Percentiles rank a stretch among this genome's conserved stretches.
Evolutionary conservation across 2,797 vertebrate species (phyloP).

Genomic region (Chromobotia macracanthus): DNA sequence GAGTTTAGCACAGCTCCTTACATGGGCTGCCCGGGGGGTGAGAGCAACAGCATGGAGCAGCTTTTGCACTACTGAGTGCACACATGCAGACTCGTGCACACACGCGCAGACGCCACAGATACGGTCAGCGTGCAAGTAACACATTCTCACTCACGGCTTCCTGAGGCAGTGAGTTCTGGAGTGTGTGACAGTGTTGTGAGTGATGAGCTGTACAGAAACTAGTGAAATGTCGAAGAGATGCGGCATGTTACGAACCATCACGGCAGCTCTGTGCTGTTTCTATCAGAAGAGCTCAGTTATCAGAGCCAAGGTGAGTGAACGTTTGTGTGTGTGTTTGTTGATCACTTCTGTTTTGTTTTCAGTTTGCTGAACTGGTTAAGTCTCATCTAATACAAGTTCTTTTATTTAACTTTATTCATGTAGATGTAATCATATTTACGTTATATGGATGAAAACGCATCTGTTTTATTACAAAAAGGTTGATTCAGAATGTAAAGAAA

Average conservation of each 20-base stretch:
- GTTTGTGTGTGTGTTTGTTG: background rate
- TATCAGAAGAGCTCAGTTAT: slow-evolving; percentile 89
- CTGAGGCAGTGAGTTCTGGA: slow-evolving; percentile 34
- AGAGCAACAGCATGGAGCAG: slow-evolving; percentile 66
- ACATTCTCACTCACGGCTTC: slow-evolving; percentile 25
- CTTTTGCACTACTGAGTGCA: slow-evolving; percentile 59
- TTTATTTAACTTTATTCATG: background rate
- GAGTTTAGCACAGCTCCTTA: slow-evolving; percentile 72
- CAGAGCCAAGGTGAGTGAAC: slow-evolving; percentile 88
- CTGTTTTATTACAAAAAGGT: background rate
- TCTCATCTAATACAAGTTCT: background rate
- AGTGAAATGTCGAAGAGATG: slow-evolving; percentile 88
- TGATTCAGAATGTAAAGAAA: background rate
- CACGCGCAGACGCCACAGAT: slow-evolving; percentile 1
- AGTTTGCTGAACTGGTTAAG: background rate
- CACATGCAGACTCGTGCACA: slow-evolving; percentile 31
- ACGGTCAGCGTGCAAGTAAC: slow-evolving; percentile 31
- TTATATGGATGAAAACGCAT: background rate
- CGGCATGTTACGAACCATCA: slow-evolving; percentile 82
- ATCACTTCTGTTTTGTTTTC: background rate
- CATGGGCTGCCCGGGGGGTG: slow-evolving; percentile 73
- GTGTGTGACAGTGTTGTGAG: slow-evolving; percentile 4
- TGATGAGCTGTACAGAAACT: slow-evolving; percentile 32
- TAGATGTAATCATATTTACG: background rate
- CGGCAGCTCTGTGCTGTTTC: slow-evolving; percentile 92